Evolutionary conservation across 2,113 vertebrate genomes (phyloP).

Genomic region (Benitochromis conjunctus): DNA sequence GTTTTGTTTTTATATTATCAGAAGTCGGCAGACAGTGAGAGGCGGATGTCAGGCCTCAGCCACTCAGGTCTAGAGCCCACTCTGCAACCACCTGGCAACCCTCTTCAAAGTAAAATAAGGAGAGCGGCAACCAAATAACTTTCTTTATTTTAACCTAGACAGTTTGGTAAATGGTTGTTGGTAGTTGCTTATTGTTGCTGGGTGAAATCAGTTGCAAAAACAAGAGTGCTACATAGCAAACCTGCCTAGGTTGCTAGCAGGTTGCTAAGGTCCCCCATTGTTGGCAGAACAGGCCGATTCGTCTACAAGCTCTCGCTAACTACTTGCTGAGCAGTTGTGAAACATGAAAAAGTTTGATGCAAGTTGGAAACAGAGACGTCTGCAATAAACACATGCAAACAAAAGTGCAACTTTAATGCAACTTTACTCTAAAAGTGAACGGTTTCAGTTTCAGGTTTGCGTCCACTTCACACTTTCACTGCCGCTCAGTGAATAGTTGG

Average conservation of each 20-base stretch:
- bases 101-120: neutral
- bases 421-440: neutral
- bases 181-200: neutral
- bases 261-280: neutral
- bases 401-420: neutral
- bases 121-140: neutral
- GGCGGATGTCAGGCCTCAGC: neutral
- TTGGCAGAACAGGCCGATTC: neutral
- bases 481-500: neutral
- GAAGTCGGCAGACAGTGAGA: neutral
- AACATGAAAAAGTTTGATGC: neutral
- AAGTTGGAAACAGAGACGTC: neutral
- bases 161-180: neutral
- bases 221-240: neutral
- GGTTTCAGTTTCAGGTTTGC: neutral
- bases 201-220: neutral
- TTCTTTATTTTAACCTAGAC: rapidly evolving
- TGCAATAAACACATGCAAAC: neutral
- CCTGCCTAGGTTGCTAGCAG: neutral
- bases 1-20: neutral
- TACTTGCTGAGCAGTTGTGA: neutral
- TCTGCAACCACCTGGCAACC: neutral
- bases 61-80: neutral
- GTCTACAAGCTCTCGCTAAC: rapidly evolving
- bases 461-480: neutral